Base-by-base conservation (phyloP, 2,113 vertebrate genomes). In the Passer domesticus region DNA sequence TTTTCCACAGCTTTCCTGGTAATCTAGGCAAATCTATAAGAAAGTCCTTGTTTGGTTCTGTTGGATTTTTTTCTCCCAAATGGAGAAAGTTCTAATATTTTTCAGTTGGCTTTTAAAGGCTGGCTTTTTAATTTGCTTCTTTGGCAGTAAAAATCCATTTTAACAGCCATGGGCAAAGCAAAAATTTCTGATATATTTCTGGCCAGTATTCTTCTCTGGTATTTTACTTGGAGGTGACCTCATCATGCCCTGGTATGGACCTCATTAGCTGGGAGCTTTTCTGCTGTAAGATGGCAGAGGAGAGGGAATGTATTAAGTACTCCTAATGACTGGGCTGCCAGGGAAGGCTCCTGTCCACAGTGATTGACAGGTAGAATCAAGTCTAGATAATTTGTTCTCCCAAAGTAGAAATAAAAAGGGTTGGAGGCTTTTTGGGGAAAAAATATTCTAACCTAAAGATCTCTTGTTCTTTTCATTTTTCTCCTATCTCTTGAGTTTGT, bases 281-380 rank as follows among this genome's bases (percentile, higher is more conserved):
- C 47, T 83, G 79, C n/a, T 76, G 30, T 35, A 10, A 43, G 41
- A 10, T 66, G 50, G 92, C 25, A 72, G 67, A 90, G 58, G 49
- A 82, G 24, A 88, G 53, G 69, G 68, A 73, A 67, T 31, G 41
- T 33, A 22, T 90, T 43, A 95, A 74, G 39, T 46, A 25, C n/a
- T 62, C 58, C 67, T 91, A 82, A 93, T 85, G 87, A 93, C 35
- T 60, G 66, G 70, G 58, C 83, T 84, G 81, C 47, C 66, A 87
- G 56, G 69, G n/a, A 64, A 82, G 78, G 72, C 55, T 74, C 12
- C 67, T 80, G 82, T 53, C 2, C 43, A 47, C 68, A 75, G 56
- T 81, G 94, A 93, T n/a, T 91, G 91, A 79, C 89, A 94, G 39
- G 35, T 18, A 53, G 59, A 82, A 92, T 82, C 75, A 73, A 73